Base-by-base conservation (phyloP, 2,888 invertebrate species). In the Apodemia hepburni region DNA sequence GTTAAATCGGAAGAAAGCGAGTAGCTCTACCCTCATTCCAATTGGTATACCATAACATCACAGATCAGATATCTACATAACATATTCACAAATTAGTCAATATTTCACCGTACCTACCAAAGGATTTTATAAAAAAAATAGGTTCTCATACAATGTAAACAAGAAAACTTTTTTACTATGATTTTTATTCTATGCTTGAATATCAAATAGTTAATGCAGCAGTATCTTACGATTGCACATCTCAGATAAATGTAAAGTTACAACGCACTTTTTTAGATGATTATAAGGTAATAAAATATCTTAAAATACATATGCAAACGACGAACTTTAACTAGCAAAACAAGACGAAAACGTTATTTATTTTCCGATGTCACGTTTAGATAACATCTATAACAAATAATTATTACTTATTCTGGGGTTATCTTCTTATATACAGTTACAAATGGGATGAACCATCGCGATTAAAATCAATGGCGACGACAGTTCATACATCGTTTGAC, bases 401-500 rank as follows among this genome's bases (percentile, higher is more conserved):
- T 67, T 63, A 66, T 60, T 64, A 64, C 69, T 71, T 70, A 71
- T 68, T 70, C 68, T 22, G 27, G 54, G 54, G 18, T 27, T 68
- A 42, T 42, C 42, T 42, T 42, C 42, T 42, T 15, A 42, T 73
- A 75, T 71, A 71, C 71, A 68, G 73, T 73, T 74, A 76, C 71
- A 75, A 75, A 74, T 69, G 70, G 69, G 70, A 71, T 71, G 68
- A 66, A 69, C 71, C 82, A 84, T 83, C 82, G 69, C 69, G 75
- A 78, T 75, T 73, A 77, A 42, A 78, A 86, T 87, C 85, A 75
- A 75, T 81, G 73, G 78, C 77, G 78, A 75, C 77, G 78, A 82
- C 78, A 77, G 77, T 79, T 80, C 81, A 84, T 84, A 80, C 78
- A 82, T 78, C 82, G 82, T 77, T 83, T 87, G 88, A 87, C 81